Conservation (phyloP, 2,797 vertebrate species). For the Thalassophryne amazonica region DNA sequence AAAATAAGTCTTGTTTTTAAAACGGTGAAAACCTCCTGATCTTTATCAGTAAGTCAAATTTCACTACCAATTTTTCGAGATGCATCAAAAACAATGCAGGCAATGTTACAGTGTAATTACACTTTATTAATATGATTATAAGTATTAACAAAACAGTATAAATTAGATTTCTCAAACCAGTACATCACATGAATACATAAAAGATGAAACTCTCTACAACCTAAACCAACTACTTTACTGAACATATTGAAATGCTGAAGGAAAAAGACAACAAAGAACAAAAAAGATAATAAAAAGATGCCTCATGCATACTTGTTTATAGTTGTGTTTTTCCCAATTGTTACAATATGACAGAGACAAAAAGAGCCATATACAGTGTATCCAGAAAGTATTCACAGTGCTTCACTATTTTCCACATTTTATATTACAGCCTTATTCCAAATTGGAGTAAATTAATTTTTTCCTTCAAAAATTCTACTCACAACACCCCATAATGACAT, state of each 20-base stretch:
- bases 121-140: constrained; percentile 41
- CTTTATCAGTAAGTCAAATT: constrained; percentile 10
- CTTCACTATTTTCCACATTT: no score
- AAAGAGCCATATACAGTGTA: no score
- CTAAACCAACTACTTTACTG: constrained; percentile 12
- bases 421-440: no score
- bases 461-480: no score
- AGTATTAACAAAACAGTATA: constrained; percentile 40
- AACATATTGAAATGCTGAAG: constrained; percentile 32
- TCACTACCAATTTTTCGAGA: neutral
- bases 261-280: constrained; percentile 35
- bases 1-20: constrained; percentile 58
- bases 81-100: constrained; percentile 17
- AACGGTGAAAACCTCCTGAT: constrained; percentile 38
- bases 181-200: constrained; percentile 14
- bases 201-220: constrained; percentile 10
- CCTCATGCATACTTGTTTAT: no score
- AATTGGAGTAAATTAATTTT: no score
- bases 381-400: no score
- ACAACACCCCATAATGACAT: no score
- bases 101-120: constrained; percentile 24
- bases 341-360: no score
- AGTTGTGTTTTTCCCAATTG: no score
- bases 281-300: no score
- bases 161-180: constrained; percentile 30